Evolutionary conservation across 2,888 invertebrate species (phyloP), one percentile per base, ranked within the genome.

Genomic region (Steinernema scapterisci): DNA sequence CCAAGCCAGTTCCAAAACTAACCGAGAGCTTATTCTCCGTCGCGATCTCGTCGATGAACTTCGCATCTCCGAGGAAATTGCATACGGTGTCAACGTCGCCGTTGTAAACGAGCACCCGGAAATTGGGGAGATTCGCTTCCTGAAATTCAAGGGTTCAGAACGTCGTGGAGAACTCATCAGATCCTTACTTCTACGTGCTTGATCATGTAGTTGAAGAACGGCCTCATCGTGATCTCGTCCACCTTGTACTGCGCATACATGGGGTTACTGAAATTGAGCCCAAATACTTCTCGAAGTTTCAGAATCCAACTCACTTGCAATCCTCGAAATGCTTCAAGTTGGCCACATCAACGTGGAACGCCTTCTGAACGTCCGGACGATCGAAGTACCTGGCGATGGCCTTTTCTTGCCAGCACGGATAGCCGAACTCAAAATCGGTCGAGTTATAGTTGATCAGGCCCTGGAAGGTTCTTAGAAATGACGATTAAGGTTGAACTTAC

Each of bases 361-460:
- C 84, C 43, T 71, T 74, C 74, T 79, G 76, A 23, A 82, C 79
- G 16, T 80, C 82, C 21, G 45, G 27, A 43, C 73, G 70, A 46
- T 85, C 85, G 71, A 83, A 56, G 72, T 84, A 86, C n/a, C 23
- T 72, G n/a, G 56, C 45, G 16, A 84, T 78, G 25, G 84, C 83
- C 31, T 83, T 77, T 27, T 83, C 82, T 71, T 86, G 84, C 80
- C 84, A 83, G 72, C 86, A 86, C 45, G 83, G 80, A 73, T 83
- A 84, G n/a, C 81, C 83, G 74, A 76, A 78, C 70, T 82, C 81
- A 46, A 79, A 80, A 76, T 85, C 85, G 13, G 83, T 84, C 1
- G 83, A 84, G 71, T 78, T 79, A 11, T 80, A 77, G 75, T 84
- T 82, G 48, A 82, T 54, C 5, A 79, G 63, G 2, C 56, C 70